These are phyloP conservation scores for Bhutanitis thaidina DNA, from an alignment of 2,888 invertebrate genomes.

Conservation along the genomic window DNA sequence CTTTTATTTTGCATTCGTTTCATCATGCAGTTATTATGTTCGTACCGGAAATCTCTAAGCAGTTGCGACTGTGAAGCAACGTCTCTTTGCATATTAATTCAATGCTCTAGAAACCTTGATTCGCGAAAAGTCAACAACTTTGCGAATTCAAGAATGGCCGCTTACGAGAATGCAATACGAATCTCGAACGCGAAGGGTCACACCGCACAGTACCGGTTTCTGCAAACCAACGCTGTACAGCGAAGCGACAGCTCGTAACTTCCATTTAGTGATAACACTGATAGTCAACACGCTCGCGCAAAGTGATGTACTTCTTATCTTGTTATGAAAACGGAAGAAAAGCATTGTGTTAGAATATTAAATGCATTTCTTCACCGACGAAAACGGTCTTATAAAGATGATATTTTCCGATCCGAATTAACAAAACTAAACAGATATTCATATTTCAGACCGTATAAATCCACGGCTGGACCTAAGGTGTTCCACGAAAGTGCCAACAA, in stretches of 20 bases:
- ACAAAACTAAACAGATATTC: too few relatives aligned
- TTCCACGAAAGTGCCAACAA: too few relatives aligned
- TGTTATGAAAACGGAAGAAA: neutral
- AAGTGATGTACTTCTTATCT: neutral
- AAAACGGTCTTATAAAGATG: too few relatives aligned
- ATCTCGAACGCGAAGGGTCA: conserved; percentile 9
- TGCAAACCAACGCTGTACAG: conserved; percentile 18
- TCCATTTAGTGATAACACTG: conserved; percentile 24
- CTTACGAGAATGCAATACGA: conserved; percentile 12
- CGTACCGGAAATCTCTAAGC: neutral
- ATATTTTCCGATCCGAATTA: too few relatives aligned
- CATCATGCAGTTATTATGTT: too few relatives aligned
- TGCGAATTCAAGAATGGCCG: conserved; percentile 8
- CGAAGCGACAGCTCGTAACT: conserved; percentile 17
- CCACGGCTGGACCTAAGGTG: too few relatives aligned
- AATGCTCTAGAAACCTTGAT: conserved; percentile 16
- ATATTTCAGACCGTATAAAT: too few relatives aligned
- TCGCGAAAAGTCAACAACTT: conserved; percentile 4
- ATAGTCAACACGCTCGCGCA: neutral
- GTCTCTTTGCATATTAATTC: conserved; percentile 5
- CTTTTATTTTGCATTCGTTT: too few relatives aligned
- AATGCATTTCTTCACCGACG: too few relatives aligned
- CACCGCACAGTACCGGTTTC: conserved; percentile 17
- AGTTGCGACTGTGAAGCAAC: neutral
- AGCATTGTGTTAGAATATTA: neutral